Conservation (phyloP, 2,113 vertebrate genomes). For the Cryptomyrus ogoouensis region DNA sequence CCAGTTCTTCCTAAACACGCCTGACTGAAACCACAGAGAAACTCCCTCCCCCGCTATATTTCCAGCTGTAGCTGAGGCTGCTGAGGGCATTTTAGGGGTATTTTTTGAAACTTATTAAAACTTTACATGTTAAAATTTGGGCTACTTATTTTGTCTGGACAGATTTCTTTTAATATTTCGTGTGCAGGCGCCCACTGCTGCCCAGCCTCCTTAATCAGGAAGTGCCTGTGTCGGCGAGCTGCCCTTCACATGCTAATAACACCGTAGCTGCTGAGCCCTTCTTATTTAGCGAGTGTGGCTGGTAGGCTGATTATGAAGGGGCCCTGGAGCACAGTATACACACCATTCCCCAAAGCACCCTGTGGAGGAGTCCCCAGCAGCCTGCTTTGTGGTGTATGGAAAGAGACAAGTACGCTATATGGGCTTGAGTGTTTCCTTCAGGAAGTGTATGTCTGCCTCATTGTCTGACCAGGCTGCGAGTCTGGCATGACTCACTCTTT, state of each 20-base stretch:
- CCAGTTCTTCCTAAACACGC: neutral
- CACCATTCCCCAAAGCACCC: conserved; percentile 20
- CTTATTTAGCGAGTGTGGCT: conserved; percentile 27
- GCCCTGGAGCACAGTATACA: conserved; percentile 31
- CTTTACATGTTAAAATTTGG: neutral
- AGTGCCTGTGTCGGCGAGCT: neutral
- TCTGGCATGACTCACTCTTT: neutral
- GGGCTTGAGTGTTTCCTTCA: neutral
- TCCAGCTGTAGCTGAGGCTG: neutral
- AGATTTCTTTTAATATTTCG: neutral
- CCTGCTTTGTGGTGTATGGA: neutral
- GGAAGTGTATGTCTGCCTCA: neutral
- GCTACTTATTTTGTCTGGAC: neutral
- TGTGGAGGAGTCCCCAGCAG: neutral
- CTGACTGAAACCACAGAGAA: neutral
- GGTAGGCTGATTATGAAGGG: conserved; percentile 35
- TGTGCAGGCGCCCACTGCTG: conserved; percentile 22
- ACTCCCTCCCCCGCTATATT: neutral
- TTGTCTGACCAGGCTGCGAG: neutral
- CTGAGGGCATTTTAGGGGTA: neutral
- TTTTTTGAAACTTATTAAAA: neutral
- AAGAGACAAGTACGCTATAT: neutral
- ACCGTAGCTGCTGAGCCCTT: conserved; percentile 28
- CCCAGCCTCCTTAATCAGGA: conserved; percentile 40
- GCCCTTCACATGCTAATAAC: conserved; percentile 28